Evolutionary conservation across 2,797 vertebrate genomes (phyloP).

Genomic region (Notolabrus celidotus): DNA sequence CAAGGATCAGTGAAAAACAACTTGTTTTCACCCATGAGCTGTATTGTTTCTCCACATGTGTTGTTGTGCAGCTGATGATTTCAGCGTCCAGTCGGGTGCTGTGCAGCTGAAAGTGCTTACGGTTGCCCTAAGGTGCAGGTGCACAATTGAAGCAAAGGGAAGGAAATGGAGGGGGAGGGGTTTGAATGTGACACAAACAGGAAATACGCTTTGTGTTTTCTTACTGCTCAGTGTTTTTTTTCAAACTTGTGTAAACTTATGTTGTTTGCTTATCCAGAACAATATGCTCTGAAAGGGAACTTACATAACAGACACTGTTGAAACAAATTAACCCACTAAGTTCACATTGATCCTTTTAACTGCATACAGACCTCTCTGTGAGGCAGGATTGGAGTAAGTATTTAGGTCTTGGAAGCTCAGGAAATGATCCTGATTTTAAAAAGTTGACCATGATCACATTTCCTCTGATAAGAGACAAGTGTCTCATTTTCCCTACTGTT

Average conservation of each 20-base stretch:
- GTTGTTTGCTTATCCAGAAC: conserved; percentile 53
- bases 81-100: conserved; percentile 5
- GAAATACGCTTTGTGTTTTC: conserved; percentile 71
- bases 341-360: too few species aligned
- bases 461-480: conserved; percentile 9
- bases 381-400: conserved; percentile 43
- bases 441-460: conserved; percentile 7
- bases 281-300: conserved; percentile 42
- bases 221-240: conserved; percentile 45
- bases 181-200: conserved; percentile 80
- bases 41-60: conserved; percentile 69
- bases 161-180: conserved; percentile 77
- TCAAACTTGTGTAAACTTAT: conserved; percentile 49
- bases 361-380: conserved; percentile 23
- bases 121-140: conserved; percentile 73
- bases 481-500: conserved; percentile 12
- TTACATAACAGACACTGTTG: conserved; percentile 64
- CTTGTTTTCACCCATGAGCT: conserved; percentile 64
- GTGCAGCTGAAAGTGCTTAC: conserved; percentile 63
- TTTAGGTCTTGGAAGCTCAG: conserved; percentile 48
- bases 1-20: conserved; percentile 61
- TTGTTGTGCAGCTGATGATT: conserved; percentile 61
- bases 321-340: conserved; percentile 44
- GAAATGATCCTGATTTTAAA: conserved; percentile 45
- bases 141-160: conserved; percentile 67